Base-by-base conservation (phyloP, 1,140 invertebrate species). In the Diorhabda sublineata region DNA sequence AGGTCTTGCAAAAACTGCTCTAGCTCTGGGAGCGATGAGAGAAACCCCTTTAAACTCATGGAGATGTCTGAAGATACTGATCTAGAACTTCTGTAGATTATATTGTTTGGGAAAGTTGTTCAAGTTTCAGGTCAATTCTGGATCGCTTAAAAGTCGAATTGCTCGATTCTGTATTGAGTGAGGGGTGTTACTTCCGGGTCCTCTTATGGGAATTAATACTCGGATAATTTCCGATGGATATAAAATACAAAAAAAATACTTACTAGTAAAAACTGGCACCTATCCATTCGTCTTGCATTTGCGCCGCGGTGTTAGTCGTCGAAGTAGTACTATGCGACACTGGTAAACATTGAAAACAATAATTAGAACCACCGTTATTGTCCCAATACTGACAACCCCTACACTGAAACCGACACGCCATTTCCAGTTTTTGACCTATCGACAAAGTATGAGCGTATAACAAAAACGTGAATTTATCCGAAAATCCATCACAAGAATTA, bases 401-500 rank as follows among this genome's bases (percentile, higher is more conserved):
- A 69, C 90, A 92, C 75, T 91, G 88, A 81, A 93, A 97, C 44
- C 91, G 85, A 4, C 95, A 85, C 2, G 94, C 94, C 69, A 97
- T 89, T 78, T 94, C 90, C 6, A 97, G 77, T 57, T 87, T 86
- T 72, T 91, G 87, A 0, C 93, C 93, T 3, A 92, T 84, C 5
- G 84, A 81, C 72, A 95, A 82, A 52, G 86, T 88, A 74, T 91
- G 87, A 67, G 88, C 89, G 69, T 91, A 92, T 2, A 93, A 76
- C 4, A 89, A 79, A 74, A 97, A 92, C 5, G 87, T 87, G 78
- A 97, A 98, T 41, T 91, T 91, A 79, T 98, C 96, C 8, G 94
- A 95, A 73, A 94, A 93, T 2, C 95, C 95, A 76, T 98, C 95
- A 81, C 93, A 95, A 0, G 95, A 96, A 74, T 93, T 92, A 56